These are phyloP conservation scores for Tetraodon nigroviridis DNA, from an alignment of 2,113 vertebrate genomes.

Conservation along the genomic window DNA sequence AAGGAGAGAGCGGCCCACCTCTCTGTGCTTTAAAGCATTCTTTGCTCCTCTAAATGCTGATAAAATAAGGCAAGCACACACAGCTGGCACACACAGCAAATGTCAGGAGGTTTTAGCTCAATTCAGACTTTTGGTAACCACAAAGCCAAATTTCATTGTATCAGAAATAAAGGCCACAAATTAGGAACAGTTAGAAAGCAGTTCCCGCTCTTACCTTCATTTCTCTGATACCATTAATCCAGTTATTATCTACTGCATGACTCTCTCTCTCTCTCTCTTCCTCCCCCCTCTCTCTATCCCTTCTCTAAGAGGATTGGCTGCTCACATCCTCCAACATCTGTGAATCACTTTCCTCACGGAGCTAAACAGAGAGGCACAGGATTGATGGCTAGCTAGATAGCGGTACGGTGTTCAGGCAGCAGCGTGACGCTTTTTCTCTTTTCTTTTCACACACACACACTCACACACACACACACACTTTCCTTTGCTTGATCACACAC, in stretches of 20 bases:
- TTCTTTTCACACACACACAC: slow-evolving; percentile 35
- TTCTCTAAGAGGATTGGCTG: slow-evolving; percentile 72
- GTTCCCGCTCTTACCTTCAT: slow-evolving; percentile 9
- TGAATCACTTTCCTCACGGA: slow-evolving; percentile 68
- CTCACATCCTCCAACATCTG: slow-evolving; percentile 61
- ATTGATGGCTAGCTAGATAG: slow-evolving; percentile 58
- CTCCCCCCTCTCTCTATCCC: background rate
- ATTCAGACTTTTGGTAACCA: too few relatives aligned
- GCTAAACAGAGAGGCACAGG: slow-evolving; percentile 61
- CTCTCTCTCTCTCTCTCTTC: slow-evolving; percentile 3
- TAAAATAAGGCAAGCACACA: too few relatives aligned
- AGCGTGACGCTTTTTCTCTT: slow-evolving; percentile 38
- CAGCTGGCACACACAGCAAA: too few relatives aligned
- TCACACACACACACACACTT: slow-evolving; percentile 15
- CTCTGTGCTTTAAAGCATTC: too few relatives aligned
- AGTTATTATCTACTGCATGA: slow-evolving; percentile 25
- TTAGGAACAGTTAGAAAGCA: too few relatives aligned
- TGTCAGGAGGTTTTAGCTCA: too few relatives aligned
- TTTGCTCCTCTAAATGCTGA: too few relatives aligned
- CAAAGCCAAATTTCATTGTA: too few relatives aligned
- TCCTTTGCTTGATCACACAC: slow-evolving; percentile 6
- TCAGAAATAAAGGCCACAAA: too few relatives aligned
- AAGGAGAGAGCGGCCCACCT: too few relatives aligned
- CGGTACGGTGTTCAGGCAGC: slow-evolving; percentile 36
- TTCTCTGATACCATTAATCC: background rate